Evolutionary conservation across 2,797 vertebrate species (phyloP).

Genomic region (Petrocephalus sullivani): DNA sequence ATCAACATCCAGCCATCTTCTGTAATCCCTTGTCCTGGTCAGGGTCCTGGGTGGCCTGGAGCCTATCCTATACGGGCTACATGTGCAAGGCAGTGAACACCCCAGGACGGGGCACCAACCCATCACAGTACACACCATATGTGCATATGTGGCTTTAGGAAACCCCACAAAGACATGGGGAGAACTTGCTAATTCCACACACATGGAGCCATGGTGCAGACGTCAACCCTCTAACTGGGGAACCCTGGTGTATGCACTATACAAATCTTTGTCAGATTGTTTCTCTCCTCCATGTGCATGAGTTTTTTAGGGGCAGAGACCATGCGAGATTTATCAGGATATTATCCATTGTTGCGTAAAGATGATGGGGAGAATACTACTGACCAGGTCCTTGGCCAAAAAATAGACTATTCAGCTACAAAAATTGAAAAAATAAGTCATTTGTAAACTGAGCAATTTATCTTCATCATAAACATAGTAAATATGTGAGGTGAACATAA

Average conservation of each 20-base stretch:
- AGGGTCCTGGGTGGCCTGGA: not conserved
- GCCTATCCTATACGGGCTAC: not conserved
- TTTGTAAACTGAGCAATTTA: not conserved
- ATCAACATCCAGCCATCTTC: not conserved
- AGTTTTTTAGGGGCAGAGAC: not conserved
- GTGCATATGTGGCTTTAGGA: too few relatives aligned
- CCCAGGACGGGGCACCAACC: too few relatives aligned
- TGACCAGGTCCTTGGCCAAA: not conserved
- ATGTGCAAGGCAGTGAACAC: too few relatives aligned
- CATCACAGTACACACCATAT: too few relatives aligned
- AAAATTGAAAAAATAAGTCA: not conserved
- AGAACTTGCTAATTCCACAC: not conserved
- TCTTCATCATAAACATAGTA: not conserved
- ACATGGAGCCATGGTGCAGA: not conserved
- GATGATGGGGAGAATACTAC: not conserved
- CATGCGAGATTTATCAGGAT: not conserved
- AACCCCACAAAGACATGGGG: too few relatives aligned
- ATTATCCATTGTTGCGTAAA: not conserved
- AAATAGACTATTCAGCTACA: not conserved
- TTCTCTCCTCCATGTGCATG: not conserved
- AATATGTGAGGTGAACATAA: not conserved
- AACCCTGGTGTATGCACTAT: not conserved
- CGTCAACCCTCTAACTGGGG: not conserved
- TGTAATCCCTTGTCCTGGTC: not conserved
- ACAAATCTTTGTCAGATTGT: not conserved